Base-by-base conservation (phyloP, 2,888 invertebrate genomes). In the Himalopsyche kuldschensis region DNA sequence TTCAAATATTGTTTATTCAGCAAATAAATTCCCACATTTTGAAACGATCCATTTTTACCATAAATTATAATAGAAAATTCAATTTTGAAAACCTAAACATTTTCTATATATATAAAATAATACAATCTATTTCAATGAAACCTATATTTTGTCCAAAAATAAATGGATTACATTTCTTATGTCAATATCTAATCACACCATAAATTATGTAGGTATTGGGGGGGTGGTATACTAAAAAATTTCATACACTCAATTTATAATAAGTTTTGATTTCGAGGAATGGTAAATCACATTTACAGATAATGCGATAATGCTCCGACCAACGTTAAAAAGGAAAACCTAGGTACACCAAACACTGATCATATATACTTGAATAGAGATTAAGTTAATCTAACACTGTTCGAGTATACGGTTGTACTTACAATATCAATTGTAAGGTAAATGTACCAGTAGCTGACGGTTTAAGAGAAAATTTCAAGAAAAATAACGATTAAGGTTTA, bases 51-150 rank as follows among this genome's bases (percentile, higher is more conserved):
- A 81, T 79, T 82, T 79, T 77, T 82, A 48, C 69, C 78, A 79
- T 81, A 80, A 69, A 87, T 87, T 87, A 87, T 80, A 82, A 77
- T 85, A 77, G 84, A 78, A 82, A 78, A 81, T 78, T 81, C 83
- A 81, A 87, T 84, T 86, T 86, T 86, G 85, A 86, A 87, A 86
- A 87, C 78, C 85, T 87, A 86, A 85, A 85, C 85, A 82, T 75
- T 84, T 78, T 35, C 75, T 79, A 81, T 55, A 80, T 55, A 80
- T 84, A 83, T 82, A 86, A 46, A 48, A 46, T 11, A 84, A 87
- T 85, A 84, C 63, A 84, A 86, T 85, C 86, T 82, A 87, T 87
- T 88, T 87, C 77, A 84, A 20, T 55, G 35, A 84, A 78, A 83
- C 80, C 81, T 81, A 84, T 85, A 87, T 83, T 83, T 76, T 76